phyloP scores from a whole-genome alignment of 2,888 invertebrate genomes.

The Nomada hirtipes region DNA sequence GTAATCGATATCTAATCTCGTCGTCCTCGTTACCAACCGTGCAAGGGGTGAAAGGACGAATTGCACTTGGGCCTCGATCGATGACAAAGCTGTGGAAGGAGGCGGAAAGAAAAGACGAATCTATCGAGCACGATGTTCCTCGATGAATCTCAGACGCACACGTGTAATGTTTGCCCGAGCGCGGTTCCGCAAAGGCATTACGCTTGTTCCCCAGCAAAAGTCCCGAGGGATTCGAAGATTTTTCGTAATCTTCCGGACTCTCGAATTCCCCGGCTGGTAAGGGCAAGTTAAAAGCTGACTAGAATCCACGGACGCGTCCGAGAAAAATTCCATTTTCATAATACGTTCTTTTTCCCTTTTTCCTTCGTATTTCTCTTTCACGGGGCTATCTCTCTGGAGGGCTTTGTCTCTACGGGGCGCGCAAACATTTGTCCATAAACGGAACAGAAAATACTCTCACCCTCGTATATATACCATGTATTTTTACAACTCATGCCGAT shows the following conservation, averaged over 20 bases:
- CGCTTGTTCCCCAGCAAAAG: slow-evolving; percentile 1
- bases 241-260: slow-evolving; percentile 31
- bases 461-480: slow-evolving; percentile 37
- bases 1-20: slow-evolving; percentile 70
- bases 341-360: slow-evolving; percentile 14
- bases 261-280: neutral
- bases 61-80: slow-evolving; percentile 54
- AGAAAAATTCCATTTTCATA: slow-evolving; percentile 57
- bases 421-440: slow-evolving; percentile 55
- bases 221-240: slow-evolving; percentile 31
- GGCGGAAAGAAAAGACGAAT: slow-evolving; percentile 15
- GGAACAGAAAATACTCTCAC: slow-evolving; percentile 29
- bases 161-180: neutral
- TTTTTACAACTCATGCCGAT: slow-evolving; percentile 43
- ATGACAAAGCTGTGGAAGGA: slow-evolving; percentile 6
- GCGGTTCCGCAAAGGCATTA: neutral
- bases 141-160: slow-evolving; percentile 20
- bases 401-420: slow-evolving; percentile 7
- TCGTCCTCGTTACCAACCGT: slow-evolving; percentile 59
- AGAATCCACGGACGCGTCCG: slow-evolving; percentile 32
- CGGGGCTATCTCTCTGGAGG: slow-evolving; percentile 9
- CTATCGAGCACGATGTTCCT: neutral
- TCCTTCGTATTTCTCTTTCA: slow-evolving; percentile 14
- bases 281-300: slow-evolving; percentile 26
- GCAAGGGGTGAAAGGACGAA: slow-evolving; percentile 46